Conservation (phyloP, 2,113 vertebrate species). For the Cyanoderma ruficeps region DNA sequence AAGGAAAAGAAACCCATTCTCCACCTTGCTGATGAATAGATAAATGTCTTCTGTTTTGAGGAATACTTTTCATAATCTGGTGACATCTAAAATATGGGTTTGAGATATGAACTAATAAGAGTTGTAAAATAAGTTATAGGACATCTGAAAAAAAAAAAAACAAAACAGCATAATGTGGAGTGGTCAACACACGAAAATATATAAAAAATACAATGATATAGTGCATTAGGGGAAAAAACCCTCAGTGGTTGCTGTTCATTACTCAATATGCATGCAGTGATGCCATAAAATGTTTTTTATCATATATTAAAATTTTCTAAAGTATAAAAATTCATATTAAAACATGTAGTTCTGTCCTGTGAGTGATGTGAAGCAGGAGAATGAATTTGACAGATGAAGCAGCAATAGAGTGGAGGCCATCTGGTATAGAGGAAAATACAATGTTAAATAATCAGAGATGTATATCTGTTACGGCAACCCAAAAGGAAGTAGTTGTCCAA, state of each 20-base stretch:
- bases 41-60: neutral
- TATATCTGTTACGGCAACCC: neutral
- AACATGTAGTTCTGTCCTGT: neutral
- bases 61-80: neutral
- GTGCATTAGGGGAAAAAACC: fast-evolving
- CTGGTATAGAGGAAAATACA: neutral
- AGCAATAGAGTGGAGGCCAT: neutral
- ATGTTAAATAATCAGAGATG: neutral
- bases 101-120: neutral
- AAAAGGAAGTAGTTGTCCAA: neutral
- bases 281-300: neutral
- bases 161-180: neutral
- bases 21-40: neutral
- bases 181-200: neutral
- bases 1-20: neutral
- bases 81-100: neutral
- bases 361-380: neutral
- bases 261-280: neutral
- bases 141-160: neutral
- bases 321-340: neutral
- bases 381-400: neutral
- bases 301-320: neutral
- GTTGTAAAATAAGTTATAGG: neutral
- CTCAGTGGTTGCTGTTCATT: neutral
- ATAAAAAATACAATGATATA: neutral